Evolutionary conservation across 1,140 invertebrate species (phyloP), one percentile per base, ranked within the genome.

Genomic region (Zaprionus davidi): DNA sequence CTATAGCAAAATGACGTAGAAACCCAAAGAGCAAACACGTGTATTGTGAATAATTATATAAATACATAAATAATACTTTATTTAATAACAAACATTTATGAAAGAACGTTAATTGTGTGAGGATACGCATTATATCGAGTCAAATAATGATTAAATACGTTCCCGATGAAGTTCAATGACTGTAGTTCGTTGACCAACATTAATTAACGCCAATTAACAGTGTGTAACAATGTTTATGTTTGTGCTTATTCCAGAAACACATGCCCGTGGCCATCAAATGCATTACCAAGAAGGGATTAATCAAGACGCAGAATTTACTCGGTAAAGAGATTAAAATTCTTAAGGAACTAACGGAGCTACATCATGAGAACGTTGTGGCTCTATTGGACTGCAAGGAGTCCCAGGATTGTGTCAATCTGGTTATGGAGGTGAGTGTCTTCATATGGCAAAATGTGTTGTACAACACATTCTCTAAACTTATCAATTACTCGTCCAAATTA

Each of bases 291-390:
- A 99, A 99, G 93, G 99, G 98, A 91, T 94, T 99, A 70, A 96
- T 97, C 49, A 99, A 99, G 93, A 98, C 98, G 28, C 98, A 99
- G 93, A 99, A 98, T 93, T 95, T 99, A 71, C 95, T 99, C 4
- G 97, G 97, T 56, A 99, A 99, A 92, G 99, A 99, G 94, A 99
- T 99, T 56, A 99, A 99, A 94, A 99, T 99, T 92, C 94, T 99
- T 36, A 99, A 99, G 95, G 98, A 99, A 93, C 93, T 99, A 81
- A 99, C 98, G 36, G 97, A 97, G 92, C 94, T 99, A 56, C 97
- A 99, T 93, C 98, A 99, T 95, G 98, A 99, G 91, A 99, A 99
- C 95, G 97, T 99, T 78, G 99, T 99, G 36, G 97, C 97, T 12
- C 95, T 99, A 67, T 94, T 99, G 88, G 98, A 99, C 94, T 99